Evolutionary conservation across 2,888 invertebrate species (phyloP).

Genomic region (Keiferia lycopersicella): DNA sequence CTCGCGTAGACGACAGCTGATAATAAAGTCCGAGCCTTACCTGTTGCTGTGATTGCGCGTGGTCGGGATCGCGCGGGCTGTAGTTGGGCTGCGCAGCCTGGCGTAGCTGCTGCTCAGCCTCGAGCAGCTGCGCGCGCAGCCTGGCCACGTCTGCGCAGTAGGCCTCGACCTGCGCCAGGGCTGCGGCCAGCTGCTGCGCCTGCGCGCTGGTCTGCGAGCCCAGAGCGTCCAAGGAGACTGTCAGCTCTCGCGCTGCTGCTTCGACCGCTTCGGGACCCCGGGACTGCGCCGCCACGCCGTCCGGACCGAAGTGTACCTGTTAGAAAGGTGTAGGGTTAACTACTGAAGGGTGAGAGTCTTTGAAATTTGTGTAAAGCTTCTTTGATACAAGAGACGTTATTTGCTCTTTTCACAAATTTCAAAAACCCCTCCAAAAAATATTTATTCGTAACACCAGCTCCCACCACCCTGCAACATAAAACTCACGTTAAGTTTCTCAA

Average conservation of each 20-base stretch:
- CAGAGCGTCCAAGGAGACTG: constrained; percentile 85
- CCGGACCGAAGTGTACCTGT: constrained; percentile 93
- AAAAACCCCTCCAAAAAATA: constrained; percentile 1
- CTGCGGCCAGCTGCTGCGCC: constrained; percentile 85
- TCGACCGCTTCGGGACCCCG: constrained; percentile 86
- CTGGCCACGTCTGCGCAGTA: constrained; percentile 94
- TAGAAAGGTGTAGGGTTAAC: neutral
- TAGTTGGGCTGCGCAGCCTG: constrained; percentile 91
- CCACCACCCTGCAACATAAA: constrained; percentile 18
- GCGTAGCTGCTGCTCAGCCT: constrained; percentile 93
- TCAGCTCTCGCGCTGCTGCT: constrained; percentile 86
- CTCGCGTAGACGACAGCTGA: neutral
- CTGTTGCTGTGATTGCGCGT: constrained; percentile 92
- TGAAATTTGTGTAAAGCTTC: neutral
- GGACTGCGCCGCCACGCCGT: constrained; percentile 90
- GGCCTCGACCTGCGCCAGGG: constrained; percentile 91
- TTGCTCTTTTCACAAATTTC: neutral
- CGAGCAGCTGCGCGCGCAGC: constrained; percentile 90
- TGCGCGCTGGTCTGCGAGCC: constrained; percentile 83
- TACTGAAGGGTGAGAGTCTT: neutral
- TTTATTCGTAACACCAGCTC: neutral
- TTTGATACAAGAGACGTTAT: neutral
- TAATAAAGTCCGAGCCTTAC: constrained; percentile 78
- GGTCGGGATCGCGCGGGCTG: constrained; percentile 90
- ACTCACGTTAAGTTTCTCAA: constrained; percentile 93